Evolutionary conservation across 2,888 invertebrate genomes (phyloP), one percentile per base, ranked within the genome.

Genomic region (Stratiomys singularior): DNA sequence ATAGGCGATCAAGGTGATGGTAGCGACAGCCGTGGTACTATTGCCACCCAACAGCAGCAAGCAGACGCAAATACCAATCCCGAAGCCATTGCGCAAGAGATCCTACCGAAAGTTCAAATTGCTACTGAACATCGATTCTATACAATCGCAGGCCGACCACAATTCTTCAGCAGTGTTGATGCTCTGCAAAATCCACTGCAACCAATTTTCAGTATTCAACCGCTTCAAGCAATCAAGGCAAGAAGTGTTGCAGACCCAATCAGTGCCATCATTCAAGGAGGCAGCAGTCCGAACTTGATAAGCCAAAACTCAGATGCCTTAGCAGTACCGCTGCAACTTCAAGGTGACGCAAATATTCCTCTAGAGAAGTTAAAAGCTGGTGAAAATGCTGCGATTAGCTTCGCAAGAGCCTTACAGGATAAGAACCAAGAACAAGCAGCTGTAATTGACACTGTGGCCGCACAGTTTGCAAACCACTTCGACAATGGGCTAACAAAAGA

Each of bases 111-210:
- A 46, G 82, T 81, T 5, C 76, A 71, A n/a, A 1, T 69, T 13
- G 58, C 77, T 0, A 46, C 74, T 0, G 91, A 90, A 1, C 90
- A 90, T 81, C 85, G 90, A 78, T 90, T 90, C 80, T 91, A 90
- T 83, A 89, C 91, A 30, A 87, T 91, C 0, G 90, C 90, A 81
- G 90, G 86, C 81, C 89, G 87, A 78, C 87, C 88, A 0, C 86
- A 89, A 52, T 89, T 87, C 81, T 86, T 82, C 71, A 84, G 83
- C 27, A 83, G 82, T 47, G 81, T 82, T 58, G 82, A 82, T 63
- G 74, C 81, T 13, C 78, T 83, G 23, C 81, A 80, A 23, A 77
- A 80, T 21, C 81, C 82, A 1, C 25, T 80, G 15, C 81, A 79
- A 76, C 82, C 83, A 23, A 18, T 83, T n/a, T 81, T 81, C 52